Evolutionary conservation across 2,797 vertebrate genomes (phyloP).

Genomic region (Etheostoma perlongum): DNA sequence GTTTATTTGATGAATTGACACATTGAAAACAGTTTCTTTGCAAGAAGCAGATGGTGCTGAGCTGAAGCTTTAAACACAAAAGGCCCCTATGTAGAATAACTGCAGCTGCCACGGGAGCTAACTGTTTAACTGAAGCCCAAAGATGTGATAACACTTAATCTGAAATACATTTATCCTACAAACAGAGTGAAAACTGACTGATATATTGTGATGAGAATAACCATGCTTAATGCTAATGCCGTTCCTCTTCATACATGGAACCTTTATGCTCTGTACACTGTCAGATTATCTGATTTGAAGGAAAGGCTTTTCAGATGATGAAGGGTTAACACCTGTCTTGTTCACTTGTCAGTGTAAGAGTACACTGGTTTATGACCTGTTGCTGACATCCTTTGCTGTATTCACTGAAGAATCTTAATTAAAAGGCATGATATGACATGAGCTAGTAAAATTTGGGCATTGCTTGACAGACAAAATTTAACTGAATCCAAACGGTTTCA

Average conservation of each 20-base stretch:
- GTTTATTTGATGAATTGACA: constrained; percentile 60
- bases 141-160: neutral
- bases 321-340: constrained; percentile 42
- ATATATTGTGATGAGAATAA: neutral
- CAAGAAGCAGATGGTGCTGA: constrained; percentile 34
- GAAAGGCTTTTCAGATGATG: neutral
- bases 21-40: constrained; percentile 31
- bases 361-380: constrained; percentile 38
- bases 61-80: constrained; percentile 29
- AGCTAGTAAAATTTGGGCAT: constrained; percentile 2
- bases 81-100: constrained; percentile 5
- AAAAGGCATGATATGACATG: constrained; percentile 66
- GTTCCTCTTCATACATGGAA: neutral
- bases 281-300: neutral
- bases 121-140: neutral
- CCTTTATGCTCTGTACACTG: too few species aligned
- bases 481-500: constrained; percentile 2
- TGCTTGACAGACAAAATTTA: constrained; percentile 31
- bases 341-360: constrained; percentile 33
- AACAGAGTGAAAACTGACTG: constrained; percentile 4
- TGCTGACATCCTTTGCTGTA: constrained; percentile 41
- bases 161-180: neutral
- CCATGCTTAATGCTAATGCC: neutral
- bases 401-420: constrained; percentile 49
- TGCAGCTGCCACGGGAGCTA: constrained; percentile 30